A percentile compares a stretch with the other conserved stretches of the same genome.
Conservation (phyloP, 2,888 invertebrate species). For the Lymantria dispar region DNA sequence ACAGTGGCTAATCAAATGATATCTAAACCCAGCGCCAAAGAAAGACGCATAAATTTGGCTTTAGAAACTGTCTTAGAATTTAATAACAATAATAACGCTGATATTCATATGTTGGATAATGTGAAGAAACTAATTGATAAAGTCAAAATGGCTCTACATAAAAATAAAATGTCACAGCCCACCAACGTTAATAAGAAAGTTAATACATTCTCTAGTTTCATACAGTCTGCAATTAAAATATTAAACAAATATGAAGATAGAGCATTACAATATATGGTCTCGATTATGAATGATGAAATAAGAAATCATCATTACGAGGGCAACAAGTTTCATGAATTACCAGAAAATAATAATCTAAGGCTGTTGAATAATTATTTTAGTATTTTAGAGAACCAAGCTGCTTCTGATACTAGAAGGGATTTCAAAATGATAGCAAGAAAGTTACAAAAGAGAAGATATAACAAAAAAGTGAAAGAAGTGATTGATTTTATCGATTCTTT, state of each 20-base stretch:
- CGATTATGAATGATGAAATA: constrained; percentile 39
- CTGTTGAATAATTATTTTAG: constrained; percentile 34
- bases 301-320: constrained; percentile 42
- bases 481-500: constrained; percentile 45
- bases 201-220: constrained; percentile 45
- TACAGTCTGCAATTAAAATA: constrained; percentile 30
- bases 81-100: constrained; percentile 36
- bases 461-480: constrained; percentile 20
- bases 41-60: constrained; percentile 47
- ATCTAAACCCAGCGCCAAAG: neutral
- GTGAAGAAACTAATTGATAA: constrained; percentile 37
- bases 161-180: neutral
- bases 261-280: constrained; percentile 39
- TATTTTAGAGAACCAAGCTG: constrained; percentile 23
- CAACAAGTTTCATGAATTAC: constrained; percentile 41
- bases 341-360: constrained; percentile 26
- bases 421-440: constrained; percentile 21
- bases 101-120: constrained; percentile 41
- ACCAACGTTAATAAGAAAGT: neutral
- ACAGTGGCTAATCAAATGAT: neutral
- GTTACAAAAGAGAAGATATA: constrained; percentile 21
- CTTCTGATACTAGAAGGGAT: constrained; percentile 21
- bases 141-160: constrained; percentile 26
- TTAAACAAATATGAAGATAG: constrained; percentile 41
- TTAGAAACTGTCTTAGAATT: constrained; percentile 58